A percentile compares a stretch with the other conserved stretches of the same genome.
phyloP scores from a whole-genome alignment of 2,888 invertebrate genomes.

The Melinopterus prodromus region DNA sequence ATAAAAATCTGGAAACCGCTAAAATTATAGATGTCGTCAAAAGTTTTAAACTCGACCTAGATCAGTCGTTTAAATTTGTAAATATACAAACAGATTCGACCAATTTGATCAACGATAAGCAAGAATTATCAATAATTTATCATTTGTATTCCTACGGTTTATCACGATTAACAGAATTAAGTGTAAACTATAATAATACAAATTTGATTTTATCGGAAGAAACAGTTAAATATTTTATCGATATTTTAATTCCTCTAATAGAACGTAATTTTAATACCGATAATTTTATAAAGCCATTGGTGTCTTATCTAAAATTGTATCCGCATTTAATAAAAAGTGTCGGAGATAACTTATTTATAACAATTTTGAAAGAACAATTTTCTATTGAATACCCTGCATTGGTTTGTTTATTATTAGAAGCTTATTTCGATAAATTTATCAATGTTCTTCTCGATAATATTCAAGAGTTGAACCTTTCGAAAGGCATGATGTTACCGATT shows the following conservation, averaged over 20 bases:
- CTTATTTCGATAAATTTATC: conserved; percentile 61
- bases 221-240: conserved; percentile 4
- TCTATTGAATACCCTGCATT: conserved; percentile 68
- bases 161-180: conserved; percentile 17
- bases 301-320: conserved; percentile 67
- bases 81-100: conserved; percentile 32
- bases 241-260: neutral
- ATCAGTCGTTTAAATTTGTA: conserved; percentile 52
- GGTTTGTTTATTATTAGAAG: conserved; percentile 66
- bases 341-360: conserved; percentile 64
- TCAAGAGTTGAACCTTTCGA: conserved; percentile 64
- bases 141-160: conserved; percentile 25
- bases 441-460: conserved; percentile 62
- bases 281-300: conserved; percentile 65
- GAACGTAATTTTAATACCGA: conserved; percentile 53
- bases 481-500: conserved; percentile 71
- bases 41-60: conserved; percentile 53
- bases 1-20: conserved; percentile 30
- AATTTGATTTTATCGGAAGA: conserved; percentile 41
- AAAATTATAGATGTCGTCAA: conserved; percentile 61
- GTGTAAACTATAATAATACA: conserved; percentile 33
- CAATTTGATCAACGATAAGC: conserved; percentile 26
- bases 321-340: conserved; percentile 66
- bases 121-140: conserved; percentile 29
- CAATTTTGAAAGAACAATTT: conserved; percentile 63